Evolutionary conservation across 2,113 vertebrate genomes (phyloP), one percentile per base, ranked within the genome.

Genomic region (Eudyptes chrysolophus): DNA sequence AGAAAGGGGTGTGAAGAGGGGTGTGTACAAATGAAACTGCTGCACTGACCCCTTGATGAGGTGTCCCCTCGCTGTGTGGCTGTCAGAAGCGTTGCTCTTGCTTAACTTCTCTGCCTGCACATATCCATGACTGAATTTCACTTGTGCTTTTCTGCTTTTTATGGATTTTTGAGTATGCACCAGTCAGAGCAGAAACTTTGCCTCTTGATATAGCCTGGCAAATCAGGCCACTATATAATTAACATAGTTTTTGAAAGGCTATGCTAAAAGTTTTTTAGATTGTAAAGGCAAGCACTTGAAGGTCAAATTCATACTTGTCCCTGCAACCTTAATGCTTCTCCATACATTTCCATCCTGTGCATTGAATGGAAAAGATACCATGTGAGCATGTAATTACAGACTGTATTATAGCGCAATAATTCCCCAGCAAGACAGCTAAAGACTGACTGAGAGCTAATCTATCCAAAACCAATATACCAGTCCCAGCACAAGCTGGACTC

Each of bases 361-460:
- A 26, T 30, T 5, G 80, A 84, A 74, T n/a, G 87, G 87, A 68
- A 76, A 61, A 93, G 81, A 34, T 80, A 44, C 26, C 79, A 46
- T 32, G 84, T 30, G 90, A 91, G 88, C 84, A 83, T 92, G 90
- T 90, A 94, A 97, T 94, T 94, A 74, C 92, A 69, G 94, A 40
- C 76, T 32, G 75, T 61, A 55, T 95, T 95, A 92, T 90, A 84
- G 95, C 10, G 3, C 85, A 72, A 80, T 93, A 93, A 96, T 81
- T 95, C 87, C 97, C 91, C 84, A 29, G 64, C 10, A 14, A 76
- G 93, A 70, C 95, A 96, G 90, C 87, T 34, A 5, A 10, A 61
- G 92, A 38, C 90, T 81, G 76, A 77, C 75, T 8, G 88, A 61
- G 88, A 81, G 85, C 95, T 95, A 26, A 94, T 96, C 94, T 87